A percentile compares a stretch with the other conserved stretches of the same genome.
These are phyloP conservation scores for Drosophila hydei DNA, from an alignment of 1,140 invertebrate genomes.

Conservation along the genomic window DNA sequence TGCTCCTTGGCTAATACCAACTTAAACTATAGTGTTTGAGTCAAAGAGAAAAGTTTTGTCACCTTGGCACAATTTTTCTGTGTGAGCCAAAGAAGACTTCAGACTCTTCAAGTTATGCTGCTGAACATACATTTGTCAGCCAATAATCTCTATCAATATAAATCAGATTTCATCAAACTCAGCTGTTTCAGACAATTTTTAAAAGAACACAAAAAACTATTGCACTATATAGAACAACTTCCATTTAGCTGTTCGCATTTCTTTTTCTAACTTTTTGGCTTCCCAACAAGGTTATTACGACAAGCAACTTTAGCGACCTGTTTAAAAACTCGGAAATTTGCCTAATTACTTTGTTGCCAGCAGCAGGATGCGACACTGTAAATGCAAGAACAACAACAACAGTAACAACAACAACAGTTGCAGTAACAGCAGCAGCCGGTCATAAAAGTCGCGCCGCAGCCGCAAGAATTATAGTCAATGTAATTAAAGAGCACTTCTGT, in stretches of 20 bases:
- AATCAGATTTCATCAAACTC: too few species aligned
- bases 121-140: too few species aligned
- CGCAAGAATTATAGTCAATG: slow-evolving; percentile 79
- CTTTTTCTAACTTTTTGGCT: background rate
- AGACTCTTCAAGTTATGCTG: too few species aligned
- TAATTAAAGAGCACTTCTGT: slow-evolving; percentile 75
- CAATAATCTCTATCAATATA: too few species aligned
- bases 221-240: too few species aligned
- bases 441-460: slow-evolving; percentile 77
- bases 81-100: too few species aligned
- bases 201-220: too few species aligned
- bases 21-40: too few species aligned
- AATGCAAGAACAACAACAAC: slow-evolving; percentile 24
- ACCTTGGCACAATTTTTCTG: too few species aligned
- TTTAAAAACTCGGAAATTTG: slow-evolving; percentile 75
- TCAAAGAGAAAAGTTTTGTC: too few species aligned
- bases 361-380: slow-evolving; percentile 32
- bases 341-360: slow-evolving; percentile 76
- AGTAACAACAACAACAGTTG: background rate
- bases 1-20: too few species aligned
- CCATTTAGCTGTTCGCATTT: background rate
- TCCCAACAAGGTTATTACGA: slow-evolving; percentile 12
- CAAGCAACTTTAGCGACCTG: slow-evolving; percentile 56
- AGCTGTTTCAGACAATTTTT: too few species aligned
- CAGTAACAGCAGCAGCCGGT: slow-evolving; percentile 43